These are phyloP conservation scores for Drosophila tristis DNA, from an alignment of 1,140 invertebrate genomes.

Conservation along the genomic window DNA sequence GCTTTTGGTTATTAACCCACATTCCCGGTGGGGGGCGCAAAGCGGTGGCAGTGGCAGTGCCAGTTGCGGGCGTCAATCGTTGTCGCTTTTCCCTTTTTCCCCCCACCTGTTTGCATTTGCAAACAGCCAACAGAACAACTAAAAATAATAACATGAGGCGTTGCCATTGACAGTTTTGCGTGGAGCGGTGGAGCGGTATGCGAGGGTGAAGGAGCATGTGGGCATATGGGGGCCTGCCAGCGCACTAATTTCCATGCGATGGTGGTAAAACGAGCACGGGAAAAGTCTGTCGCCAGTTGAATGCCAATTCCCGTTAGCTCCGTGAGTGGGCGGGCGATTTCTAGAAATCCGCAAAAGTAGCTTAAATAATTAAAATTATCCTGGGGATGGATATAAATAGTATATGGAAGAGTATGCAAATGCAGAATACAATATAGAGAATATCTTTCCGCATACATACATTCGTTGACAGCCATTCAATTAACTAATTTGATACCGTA, in stretches of 20 bases:
- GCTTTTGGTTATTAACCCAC: constrained; percentile 69
- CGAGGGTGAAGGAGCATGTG: background rate
- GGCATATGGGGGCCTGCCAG: constrained; percentile 5
- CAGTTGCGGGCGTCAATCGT: constrained; percentile 44
- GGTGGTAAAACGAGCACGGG: constrained; percentile 40
- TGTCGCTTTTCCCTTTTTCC: constrained; percentile 32
- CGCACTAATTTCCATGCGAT: constrained; percentile 49
- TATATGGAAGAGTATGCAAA: no score
- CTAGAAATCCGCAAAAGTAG: background rate
- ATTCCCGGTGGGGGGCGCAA: constrained; percentile 52
- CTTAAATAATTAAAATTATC: background rate
- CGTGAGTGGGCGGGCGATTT: background rate
- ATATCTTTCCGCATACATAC: background rate
- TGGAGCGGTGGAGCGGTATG: constrained; percentile 4
- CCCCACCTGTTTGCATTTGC: constrained; percentile 42
- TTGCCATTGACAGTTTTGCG: constrained; percentile 60
- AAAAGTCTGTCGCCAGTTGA: constrained; percentile 43
- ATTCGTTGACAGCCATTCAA: no score
- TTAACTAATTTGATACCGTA: no score
- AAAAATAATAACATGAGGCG: constrained; percentile 66
- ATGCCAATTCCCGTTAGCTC: constrained; percentile 17
- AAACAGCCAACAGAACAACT: constrained; percentile 42
- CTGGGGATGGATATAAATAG: no score
- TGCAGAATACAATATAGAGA: no score
- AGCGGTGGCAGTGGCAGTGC: constrained; percentile 18